phyloP scores from a whole-genome alignment of 2,888 invertebrate species.

The Drosophila cracens region DNA sequence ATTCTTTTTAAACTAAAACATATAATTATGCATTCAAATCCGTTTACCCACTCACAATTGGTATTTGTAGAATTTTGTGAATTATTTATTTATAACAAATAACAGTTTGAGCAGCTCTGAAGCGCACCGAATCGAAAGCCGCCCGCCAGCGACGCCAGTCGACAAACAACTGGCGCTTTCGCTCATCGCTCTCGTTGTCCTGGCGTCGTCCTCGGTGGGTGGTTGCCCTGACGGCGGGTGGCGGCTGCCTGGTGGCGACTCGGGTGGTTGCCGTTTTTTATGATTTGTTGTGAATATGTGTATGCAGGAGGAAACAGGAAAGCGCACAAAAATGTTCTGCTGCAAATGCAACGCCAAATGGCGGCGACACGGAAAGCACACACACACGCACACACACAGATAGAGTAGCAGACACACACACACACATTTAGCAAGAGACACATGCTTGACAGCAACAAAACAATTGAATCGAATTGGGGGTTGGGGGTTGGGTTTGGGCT shows the following conservation, averaged over 20 bases:
- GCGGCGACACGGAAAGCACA: constrained; percentile 49
- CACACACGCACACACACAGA: constrained; percentile 22
- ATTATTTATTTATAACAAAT: constrained; percentile 41
- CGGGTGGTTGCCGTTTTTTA: constrained; percentile 52
- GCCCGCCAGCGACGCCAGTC: constrained; percentile 73
- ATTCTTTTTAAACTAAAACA: constrained; percentile 6
- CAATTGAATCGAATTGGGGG: constrained; percentile 41
- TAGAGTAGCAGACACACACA: constrained; percentile 12
- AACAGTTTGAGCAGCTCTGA: constrained; percentile 15
- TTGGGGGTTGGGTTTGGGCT: constrained; percentile 1
- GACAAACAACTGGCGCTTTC: constrained; percentile 71
- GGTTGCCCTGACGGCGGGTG: constrained; percentile 35
- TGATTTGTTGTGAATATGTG: constrained; percentile 77
- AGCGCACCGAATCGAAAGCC: constrained; percentile 39
- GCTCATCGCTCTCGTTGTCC: constrained; percentile 25
- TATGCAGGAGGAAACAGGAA: constrained; percentile 71
- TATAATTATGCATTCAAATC: constrained; percentile 15
- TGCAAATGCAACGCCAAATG: constrained; percentile 57
- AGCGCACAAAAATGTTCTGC: constrained; percentile 58
- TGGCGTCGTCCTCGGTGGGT: constrained; percentile 44
- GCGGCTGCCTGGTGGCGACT: constrained; percentile 17
- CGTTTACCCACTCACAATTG: constrained; percentile 18
- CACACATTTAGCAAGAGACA: constrained; percentile 31
- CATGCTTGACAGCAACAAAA: constrained; percentile 55
- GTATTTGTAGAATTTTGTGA: constrained; percentile 30